Percentiles rank a stretch among this genome's conserved stretches.
These are phyloP conservation scores for Zeuzera pyrina DNA, from an alignment of 2,888 invertebrate genomes.

Conservation along the genomic window DNA sequence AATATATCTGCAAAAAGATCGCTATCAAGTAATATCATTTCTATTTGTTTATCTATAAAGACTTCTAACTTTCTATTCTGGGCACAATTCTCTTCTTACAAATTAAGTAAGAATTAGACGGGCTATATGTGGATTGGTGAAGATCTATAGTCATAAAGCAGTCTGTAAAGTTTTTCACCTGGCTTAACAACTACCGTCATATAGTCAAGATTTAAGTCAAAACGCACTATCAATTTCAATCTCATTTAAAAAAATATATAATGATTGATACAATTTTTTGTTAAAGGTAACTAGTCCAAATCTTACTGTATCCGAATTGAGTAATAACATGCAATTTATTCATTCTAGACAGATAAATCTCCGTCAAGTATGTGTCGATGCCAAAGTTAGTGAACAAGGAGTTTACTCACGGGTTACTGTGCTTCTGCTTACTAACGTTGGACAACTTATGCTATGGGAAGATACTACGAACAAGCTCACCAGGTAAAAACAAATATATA, in stretches of 20 bases:
- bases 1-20: conserved; percentile 79
- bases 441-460: conserved; percentile 79
- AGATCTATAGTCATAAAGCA: too few relatives aligned
- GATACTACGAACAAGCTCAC: conserved; percentile 71
- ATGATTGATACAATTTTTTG: neutral
- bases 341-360: conserved; percentile 51
- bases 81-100: too few relatives aligned
- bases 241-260: neutral
- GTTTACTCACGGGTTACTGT: conserved; percentile 71
- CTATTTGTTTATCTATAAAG: neutral
- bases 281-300: too few relatives aligned
- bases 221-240: neutral
- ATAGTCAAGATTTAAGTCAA: too few relatives aligned
- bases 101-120: too few relatives aligned
- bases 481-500: conserved; percentile 45
- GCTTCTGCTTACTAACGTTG: conserved; percentile 72
- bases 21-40: conserved; percentile 61
- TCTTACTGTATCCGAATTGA: too few relatives aligned
- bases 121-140: too few relatives aligned
- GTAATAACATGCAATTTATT: too few relatives aligned
- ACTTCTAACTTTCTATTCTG: too few relatives aligned
- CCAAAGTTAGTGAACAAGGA: conserved; percentile 52
- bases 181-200: neutral
- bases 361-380: conserved; percentile 59
- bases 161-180: neutral